phyloP scores from a whole-genome alignment of 2,113 vertebrate species.

The Periophthalmus modestus region DNA sequence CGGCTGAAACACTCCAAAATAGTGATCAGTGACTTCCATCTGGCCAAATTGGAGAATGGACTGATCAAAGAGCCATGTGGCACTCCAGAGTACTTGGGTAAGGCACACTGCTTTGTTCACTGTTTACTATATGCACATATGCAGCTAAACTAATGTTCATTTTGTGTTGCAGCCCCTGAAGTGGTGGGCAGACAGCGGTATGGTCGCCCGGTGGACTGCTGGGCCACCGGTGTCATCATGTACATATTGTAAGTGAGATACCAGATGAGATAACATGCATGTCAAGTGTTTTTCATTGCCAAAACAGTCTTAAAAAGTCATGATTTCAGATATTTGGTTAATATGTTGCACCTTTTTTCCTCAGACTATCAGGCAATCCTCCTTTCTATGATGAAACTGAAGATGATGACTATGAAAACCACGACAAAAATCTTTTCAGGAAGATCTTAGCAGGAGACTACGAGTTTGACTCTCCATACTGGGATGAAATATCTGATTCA shows the following conservation, averaged over 20 bases:
- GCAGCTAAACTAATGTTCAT: constrained; percentile 1
- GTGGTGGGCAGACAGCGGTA: constrained; percentile 96
- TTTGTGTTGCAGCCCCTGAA: constrained; percentile 84
- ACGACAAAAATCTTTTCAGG: constrained; percentile 96
- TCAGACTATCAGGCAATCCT: constrained; percentile 93
- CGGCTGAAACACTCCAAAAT: constrained; percentile 99
- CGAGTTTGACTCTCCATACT: constrained; percentile 96
- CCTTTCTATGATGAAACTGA: constrained; percentile 97
- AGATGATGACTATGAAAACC: constrained; percentile 96
- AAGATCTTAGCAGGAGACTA: constrained; percentile 97
- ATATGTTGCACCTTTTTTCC: constrained; percentile 2
- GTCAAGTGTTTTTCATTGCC: too few relatives aligned
- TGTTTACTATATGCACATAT: too few relatives aligned
- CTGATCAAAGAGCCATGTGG: constrained; percentile 98
- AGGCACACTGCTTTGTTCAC: constrained; percentile 39
- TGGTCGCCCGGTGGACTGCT: constrained; percentile 94
- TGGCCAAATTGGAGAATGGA: constrained; percentile 95
- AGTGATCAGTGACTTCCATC: constrained; percentile 97
- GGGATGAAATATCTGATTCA: constrained; percentile 97
- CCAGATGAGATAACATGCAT: too few relatives aligned
- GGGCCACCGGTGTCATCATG: constrained; percentile 98
- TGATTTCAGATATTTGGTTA: too few relatives aligned
- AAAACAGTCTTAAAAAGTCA: too few relatives aligned
- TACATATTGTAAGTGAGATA: constrained; percentile 95
- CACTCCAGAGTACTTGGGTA: constrained; percentile 96